Percentiles rank a stretch among this genome's conserved stretches.
Conservation (phyloP, 2,113 vertebrate genomes). For the Cnemophilus loriae region DNA sequence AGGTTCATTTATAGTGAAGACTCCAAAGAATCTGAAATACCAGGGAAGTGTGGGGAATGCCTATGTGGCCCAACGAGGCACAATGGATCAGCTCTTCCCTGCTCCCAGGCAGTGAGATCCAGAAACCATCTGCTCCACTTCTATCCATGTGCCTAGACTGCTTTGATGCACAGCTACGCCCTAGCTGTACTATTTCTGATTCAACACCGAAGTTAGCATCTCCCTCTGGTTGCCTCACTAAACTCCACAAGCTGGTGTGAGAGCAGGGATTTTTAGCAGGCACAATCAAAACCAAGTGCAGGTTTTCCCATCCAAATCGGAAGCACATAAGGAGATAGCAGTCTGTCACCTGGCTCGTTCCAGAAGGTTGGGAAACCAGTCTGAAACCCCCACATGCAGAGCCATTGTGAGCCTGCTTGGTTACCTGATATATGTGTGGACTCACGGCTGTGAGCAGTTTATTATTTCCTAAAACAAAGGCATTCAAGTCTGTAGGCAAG, state of each 20-base stretch:
- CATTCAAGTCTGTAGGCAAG: background rate
- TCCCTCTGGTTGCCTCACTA: background rate
- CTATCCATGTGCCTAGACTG: background rate
- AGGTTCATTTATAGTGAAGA: background rate
- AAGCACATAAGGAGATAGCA: background rate
- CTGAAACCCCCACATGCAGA: background rate
- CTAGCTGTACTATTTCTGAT: background rate
- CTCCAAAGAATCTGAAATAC: background rate
- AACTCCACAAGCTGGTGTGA: background rate
- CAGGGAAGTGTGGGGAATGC: background rate
- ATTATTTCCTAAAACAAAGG: background rate
- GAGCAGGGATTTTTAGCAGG: background rate
- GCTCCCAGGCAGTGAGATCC: background rate
- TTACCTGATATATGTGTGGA: background rate
- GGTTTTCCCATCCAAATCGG: background rate
- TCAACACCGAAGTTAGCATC: background rate
- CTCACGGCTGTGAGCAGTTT: background rate
- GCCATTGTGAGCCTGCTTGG: background rate
- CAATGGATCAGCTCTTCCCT: background rate
- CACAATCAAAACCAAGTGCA: background rate
- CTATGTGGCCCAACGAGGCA: background rate
- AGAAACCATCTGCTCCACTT: background rate
- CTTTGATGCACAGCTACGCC: background rate
- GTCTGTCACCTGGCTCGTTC: background rate
- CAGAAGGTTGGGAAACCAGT: background rate